These are phyloP conservation scores for Berghia stephanieae DNA, from an alignment of 1,140 invertebrate species.

Conservation along the genomic window DNA sequence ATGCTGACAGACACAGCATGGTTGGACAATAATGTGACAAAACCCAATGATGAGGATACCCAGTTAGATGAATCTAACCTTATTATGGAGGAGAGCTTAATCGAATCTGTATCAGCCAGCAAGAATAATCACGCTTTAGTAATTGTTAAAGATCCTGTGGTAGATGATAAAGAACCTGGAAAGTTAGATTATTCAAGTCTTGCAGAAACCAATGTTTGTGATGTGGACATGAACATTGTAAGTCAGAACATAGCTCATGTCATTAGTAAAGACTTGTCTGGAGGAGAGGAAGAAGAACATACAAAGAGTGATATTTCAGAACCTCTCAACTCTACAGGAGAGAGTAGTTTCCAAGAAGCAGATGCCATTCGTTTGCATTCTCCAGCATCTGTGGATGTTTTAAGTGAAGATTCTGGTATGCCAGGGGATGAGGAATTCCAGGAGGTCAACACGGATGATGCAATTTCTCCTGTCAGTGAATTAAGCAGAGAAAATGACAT, in stretches of 20 bases:
- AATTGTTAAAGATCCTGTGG: neutral
- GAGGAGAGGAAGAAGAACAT: no score
- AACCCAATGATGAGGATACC: neutral
- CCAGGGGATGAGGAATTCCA: constrained; percentile 10
- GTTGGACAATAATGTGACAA: neutral
- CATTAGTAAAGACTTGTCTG: no score
- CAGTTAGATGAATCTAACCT: no score
- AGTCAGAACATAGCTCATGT: no score
- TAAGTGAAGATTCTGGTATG: constrained; percentile 21
- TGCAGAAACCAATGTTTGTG: no score
- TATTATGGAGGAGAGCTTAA: no score
- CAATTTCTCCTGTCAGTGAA: neutral
- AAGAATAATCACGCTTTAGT: no score
- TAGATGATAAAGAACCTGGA: neutral
- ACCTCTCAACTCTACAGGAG: neutral
- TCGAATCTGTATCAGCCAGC: no score
- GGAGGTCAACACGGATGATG: constrained; percentile 17
- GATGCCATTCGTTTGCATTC: neutral
- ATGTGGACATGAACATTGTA: no score
- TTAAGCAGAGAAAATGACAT: no score
- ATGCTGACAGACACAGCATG: neutral
- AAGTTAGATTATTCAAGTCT: no score
- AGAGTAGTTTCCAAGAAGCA: neutral
- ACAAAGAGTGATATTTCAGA: no score
- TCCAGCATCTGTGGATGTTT: neutral